Conservation (phyloP, 2,113 vertebrate species). For the Rhinoptilus africanus region DNA sequence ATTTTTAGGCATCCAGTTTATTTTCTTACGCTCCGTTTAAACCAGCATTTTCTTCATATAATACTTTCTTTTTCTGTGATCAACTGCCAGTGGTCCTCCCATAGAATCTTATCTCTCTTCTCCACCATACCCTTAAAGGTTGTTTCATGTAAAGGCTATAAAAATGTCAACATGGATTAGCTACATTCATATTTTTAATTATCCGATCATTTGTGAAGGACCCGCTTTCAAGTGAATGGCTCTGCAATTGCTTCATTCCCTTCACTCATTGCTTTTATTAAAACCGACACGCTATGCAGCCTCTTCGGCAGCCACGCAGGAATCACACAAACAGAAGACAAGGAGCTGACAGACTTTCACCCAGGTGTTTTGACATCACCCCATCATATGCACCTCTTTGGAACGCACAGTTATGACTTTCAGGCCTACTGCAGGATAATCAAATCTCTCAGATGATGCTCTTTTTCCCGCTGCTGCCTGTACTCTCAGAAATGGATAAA, state of each 20-base stretch:
- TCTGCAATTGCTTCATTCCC: conserved; percentile 6
- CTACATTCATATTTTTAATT: conserved; percentile 68
- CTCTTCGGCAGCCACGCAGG: neutral
- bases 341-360: conserved; percentile 14
- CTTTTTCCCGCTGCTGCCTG: neutral
- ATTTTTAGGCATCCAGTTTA: conserved; percentile 62
- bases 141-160: conserved; percentile 66
- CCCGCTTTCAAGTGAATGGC: neutral
- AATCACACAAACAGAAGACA: neutral
- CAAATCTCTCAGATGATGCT: neutral
- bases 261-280: conserved; percentile 47
- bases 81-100: conserved; percentile 63
- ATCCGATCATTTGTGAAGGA: conserved; percentile 45
- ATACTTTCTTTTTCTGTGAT: conserved; percentile 66
- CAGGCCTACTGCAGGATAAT: neutral
- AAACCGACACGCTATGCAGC: neutral
- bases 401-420: neutral
- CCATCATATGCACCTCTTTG: neutral
- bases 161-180: conserved; percentile 68
- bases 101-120: conserved; percentile 47
- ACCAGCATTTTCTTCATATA: neutral
- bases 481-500: neutral
- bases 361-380: conserved; percentile 48
- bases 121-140: conserved; percentile 50
- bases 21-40: conserved; percentile 21